A percentile compares a stretch with the other conserved stretches of the same genome.
phyloP scores from a whole-genome alignment of 2,797 vertebrate genomes.

The Euphonia xanthogaster region DNA sequence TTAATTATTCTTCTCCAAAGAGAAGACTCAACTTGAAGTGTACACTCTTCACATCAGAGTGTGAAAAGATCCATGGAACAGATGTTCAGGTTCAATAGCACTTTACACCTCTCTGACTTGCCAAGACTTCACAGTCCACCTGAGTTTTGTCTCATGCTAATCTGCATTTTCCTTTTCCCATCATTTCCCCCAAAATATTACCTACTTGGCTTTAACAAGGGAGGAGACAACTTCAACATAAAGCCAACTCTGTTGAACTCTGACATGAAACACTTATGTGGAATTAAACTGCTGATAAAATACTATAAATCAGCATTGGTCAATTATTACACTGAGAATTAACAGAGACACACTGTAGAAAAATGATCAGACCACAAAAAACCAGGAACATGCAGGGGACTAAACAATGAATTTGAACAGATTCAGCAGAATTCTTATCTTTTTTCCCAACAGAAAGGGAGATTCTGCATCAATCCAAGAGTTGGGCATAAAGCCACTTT shows the following conservation, averaged over 20 bases:
- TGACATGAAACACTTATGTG: not conserved
- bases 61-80: not conserved
- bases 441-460: not conserved
- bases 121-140: not conserved
- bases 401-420: not conserved
- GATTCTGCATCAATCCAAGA: not conserved
- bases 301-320: not conserved
- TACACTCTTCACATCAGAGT: not conserved
- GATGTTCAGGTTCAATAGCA: not conserved
- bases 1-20: not conserved
- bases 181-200: not conserved
- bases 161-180: not conserved
- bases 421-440: not conserved
- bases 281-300: not conserved
- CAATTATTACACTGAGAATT: not conserved
- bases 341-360: rapidly evolving
- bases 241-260: not conserved
- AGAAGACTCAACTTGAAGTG: not conserved
- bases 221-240: not conserved
- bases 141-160: not conserved
- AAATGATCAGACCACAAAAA: not conserved
- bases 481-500: not conserved
- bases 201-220: not conserved
- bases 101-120: not conserved
- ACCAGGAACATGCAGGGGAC: not conserved